Base-by-base conservation (phyloP, 2,888 invertebrate genomes). In the Ethmia dodecea region DNA sequence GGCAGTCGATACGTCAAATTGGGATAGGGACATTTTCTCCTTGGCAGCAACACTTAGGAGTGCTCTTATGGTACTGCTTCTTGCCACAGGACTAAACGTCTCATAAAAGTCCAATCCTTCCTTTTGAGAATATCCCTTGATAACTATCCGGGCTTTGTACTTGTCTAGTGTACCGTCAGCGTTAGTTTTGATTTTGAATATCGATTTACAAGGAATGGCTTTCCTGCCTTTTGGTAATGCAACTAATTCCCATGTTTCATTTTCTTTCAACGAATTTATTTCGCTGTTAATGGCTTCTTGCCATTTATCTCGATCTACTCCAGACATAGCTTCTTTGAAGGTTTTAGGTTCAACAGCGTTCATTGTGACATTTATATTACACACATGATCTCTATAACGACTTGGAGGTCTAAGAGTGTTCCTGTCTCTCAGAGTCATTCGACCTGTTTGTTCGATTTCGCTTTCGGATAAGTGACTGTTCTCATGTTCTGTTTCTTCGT, bases 221-320 rank as follows among this genome's bases (percentile, higher is more conserved):
- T 45, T 52, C 16, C 38, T 34, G 10, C 37, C 40, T n/a, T 31
- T 28, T n/a, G 54, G 49, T 12, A 50, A 28, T 14, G 42, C 31
- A 5, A 24, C 26, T 4, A 52, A 29, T n/a, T 40, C 38, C 54
- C 27, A 27, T 6, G 13, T 13, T 5, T 27, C 2, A 13, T 27
- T 27, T 13, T 27, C 13, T 5, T 8, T 53, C 49, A 58, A 37
- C 4, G 51, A 45, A 27, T 35, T 32, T 16, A 49, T 57, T 15
- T 55, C 60, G 31, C 39, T 35, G 12, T 51, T 24, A 46, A 56
- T 55, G 1, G 58, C 55, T 16, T 36, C 16, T 15, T 39, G 33
- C 55, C 53, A 55, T 15, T 42, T 14, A 3, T 35, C 28, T 27
- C 25, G 24, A 13, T 35, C 15, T 11, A 15, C 5, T 3, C 27